Conservation (phyloP, 2,113 vertebrate species). For the Salvelinus sp. region DNA sequence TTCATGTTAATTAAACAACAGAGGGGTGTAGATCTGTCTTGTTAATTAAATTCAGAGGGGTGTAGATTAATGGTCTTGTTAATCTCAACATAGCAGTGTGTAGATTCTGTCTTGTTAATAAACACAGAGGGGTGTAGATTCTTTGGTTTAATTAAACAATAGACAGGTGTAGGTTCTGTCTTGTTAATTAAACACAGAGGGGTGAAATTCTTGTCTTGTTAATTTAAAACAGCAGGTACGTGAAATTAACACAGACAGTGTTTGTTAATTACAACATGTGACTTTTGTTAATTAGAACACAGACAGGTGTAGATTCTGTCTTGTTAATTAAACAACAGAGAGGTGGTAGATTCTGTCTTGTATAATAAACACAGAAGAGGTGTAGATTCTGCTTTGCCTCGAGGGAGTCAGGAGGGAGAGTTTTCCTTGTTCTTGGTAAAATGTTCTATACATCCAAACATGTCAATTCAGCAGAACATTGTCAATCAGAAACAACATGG, state of each 20-base stretch:
- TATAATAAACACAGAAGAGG: conserved; percentile 1
- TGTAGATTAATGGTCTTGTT: no score
- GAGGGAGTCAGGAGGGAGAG: conserved; percentile 38
- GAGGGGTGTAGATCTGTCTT: background rate
- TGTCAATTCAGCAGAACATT: conserved; percentile 7
- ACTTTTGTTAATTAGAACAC: no score
- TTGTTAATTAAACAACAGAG: no score
- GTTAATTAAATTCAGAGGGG: no score
- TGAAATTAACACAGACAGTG: background rate
- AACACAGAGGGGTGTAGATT: conserved; percentile 12
- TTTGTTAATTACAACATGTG: no score
- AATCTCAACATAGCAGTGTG: no score
- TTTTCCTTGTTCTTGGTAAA: conserved; percentile 57
- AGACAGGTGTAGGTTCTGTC: conserved; percentile 17
- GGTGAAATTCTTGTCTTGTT: no score
- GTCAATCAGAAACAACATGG: conserved; percentile 14
- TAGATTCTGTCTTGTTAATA: background rate
- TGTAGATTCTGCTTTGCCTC: conserved; percentile 55
- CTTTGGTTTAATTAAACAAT: conserved; percentile 38
- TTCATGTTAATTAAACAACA: conserved; percentile 2
- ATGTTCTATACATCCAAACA: conserved; percentile 42
- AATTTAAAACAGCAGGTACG: no score
- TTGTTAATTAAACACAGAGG: no score
- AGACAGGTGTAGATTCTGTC: no score
- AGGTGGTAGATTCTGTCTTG: no score